Conservation (phyloP, 2,113 vertebrate genomes). For the Formicarius rufipectus region DNA sequence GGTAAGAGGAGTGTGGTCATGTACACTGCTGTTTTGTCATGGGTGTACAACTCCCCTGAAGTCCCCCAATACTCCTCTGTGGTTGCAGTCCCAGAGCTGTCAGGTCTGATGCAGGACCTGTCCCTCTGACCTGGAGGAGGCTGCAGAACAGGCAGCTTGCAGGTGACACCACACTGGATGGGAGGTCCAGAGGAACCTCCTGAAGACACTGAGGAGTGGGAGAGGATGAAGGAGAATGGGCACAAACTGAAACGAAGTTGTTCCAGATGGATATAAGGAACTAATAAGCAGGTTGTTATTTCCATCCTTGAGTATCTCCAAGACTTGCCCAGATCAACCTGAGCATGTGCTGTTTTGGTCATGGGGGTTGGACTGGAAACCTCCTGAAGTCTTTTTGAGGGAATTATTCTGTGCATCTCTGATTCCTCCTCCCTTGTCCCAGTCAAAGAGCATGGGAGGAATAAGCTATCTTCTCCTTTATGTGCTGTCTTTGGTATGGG, state of each 20-base stretch:
- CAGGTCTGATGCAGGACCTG: neutral
- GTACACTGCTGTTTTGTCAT: rapidly evolving
- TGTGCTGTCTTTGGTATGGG: neutral
- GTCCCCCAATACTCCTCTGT: rapidly evolving
- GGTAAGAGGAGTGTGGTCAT: neutral
- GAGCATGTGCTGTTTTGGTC: neutral
- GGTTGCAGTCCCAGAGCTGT: neutral
- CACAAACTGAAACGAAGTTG: neutral
- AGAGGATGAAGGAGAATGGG: neutral
- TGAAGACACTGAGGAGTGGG: neutral
- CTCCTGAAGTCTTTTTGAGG: neutral
- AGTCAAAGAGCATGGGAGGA: neutral
- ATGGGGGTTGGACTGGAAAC: neutral
- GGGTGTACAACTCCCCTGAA: neutral
- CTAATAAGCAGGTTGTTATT: neutral
- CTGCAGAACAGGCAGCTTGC: neutral
- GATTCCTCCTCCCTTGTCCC: neutral
- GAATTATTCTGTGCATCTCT: neutral
- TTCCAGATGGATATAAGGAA: neutral
- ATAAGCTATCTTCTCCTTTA: neutral
- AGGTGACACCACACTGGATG: neutral
- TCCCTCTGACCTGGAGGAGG: neutral
- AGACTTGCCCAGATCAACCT: neutral
- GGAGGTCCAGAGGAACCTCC: neutral
- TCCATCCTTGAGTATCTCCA: neutral